Percentiles rank a stretch among this genome's conserved stretches.
These are phyloP conservation scores for Melanaphis sacchari DNA, from an alignment of 1,140 invertebrate genomes.

Conservation along the genomic window DNA sequence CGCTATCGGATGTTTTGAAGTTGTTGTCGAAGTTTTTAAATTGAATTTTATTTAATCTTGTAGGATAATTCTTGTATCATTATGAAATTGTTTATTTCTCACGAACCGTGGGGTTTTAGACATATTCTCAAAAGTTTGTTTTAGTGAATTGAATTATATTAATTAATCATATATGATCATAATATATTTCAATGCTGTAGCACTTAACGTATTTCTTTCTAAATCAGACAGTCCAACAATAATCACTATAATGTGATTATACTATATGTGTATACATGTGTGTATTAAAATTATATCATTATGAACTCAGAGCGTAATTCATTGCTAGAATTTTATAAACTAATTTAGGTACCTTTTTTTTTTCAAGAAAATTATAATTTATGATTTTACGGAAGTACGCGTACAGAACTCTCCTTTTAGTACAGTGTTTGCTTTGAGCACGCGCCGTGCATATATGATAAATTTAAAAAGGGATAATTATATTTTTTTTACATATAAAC, in stretches of 20 bases:
- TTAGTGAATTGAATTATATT: too few relatives aligned
- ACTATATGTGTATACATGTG: neutral
- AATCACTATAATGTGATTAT: neutral
- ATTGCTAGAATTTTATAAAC: neutral
- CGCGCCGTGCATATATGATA: neutral
- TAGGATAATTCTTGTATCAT: too few relatives aligned
- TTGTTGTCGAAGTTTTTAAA: too few relatives aligned
- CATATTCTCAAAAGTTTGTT: too few relatives aligned
- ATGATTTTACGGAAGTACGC: slow-evolving; percentile 23
- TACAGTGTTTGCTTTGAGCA: slow-evolving; percentile 20
- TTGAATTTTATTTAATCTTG: too few relatives aligned
- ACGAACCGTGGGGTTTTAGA: too few relatives aligned
- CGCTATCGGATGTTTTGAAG: too few relatives aligned
- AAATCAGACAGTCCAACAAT: neutral
- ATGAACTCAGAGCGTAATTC: neutral
- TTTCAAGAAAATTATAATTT: slow-evolving; percentile 36
- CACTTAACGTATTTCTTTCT: neutral
- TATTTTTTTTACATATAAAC: neutral
- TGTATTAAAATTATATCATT: neutral
- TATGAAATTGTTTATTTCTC: too few relatives aligned
- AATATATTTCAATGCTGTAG: too few relatives aligned
- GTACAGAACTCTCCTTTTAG: slow-evolving; percentile 9
- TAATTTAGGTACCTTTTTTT: slow-evolving; percentile 15
- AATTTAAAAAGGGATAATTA: slow-evolving; percentile 40
- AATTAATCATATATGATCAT: too few relatives aligned